Base-by-base conservation (phyloP, 2,888 invertebrate genomes). In the Cantharis flavilabris region DNA sequence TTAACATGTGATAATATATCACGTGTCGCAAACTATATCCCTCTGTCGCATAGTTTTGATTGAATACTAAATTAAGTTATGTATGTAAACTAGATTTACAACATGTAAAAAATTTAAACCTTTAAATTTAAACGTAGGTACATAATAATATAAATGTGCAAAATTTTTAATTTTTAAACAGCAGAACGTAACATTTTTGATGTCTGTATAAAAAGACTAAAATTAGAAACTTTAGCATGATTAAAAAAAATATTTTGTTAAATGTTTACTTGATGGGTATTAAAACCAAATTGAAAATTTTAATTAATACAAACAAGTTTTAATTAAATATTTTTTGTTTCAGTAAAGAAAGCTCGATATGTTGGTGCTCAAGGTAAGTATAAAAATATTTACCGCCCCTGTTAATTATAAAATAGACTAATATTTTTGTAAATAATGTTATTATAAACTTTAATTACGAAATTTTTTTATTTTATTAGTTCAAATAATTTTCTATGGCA, bases 281-380 rank as follows among this genome's bases (percentile, higher is more conserved):
- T 33, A 33, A 10, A 33, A 65, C 20, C 9, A 23, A 23, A 16
- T 23, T 20, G 16, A 16, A 23, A 65, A 14, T 65, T 20, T 23
- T 65, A 65, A 65, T 23, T 65, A 23, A 16, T 23, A 5, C n/a
- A 65, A 65, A 65, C 65, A 23, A 23, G 16, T 20, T 65, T 65
- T 65, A 65, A 65, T 65, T 65, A 65, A 65, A 65, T 23, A 23
- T 65, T 89, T 88, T 89, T 89, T 91, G 90, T 95, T 95, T 85
- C 95, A 96, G 96, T 96, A 88, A 96, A 96, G 91, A 95, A 95
- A 91, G 96, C 96, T 90, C 93, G 94, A 89, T 94, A 94, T 90
- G 92, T 94, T 89, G 94, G 95, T 90, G 93, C 93, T 88, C 94
- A 94, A 92, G 95, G 95, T 96, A 89, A 92, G 94, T 49, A 64